Conservation (phyloP, 2,113 vertebrate species). For the Chinchilla lanigera region DNA sequence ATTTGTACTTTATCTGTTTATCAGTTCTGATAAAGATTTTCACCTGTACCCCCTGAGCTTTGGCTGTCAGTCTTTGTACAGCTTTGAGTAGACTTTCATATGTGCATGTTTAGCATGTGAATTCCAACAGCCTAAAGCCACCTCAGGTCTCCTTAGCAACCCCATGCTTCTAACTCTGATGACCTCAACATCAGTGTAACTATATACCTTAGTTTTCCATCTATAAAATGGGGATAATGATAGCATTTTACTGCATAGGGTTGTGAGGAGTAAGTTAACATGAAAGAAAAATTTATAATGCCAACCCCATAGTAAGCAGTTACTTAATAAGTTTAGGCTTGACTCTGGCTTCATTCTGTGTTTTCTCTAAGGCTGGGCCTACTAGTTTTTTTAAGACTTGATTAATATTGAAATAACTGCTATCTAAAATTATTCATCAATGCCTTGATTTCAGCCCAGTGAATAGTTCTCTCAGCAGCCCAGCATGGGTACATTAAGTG, state of each 20-base stretch:
- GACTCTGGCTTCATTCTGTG: background rate
- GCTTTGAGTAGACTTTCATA: background rate
- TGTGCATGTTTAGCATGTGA: background rate
- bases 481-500: background rate
- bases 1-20: constrained; percentile 16
- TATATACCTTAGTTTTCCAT: background rate
- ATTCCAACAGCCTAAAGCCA: background rate
- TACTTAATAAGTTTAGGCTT: constrained; percentile 1
- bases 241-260: background rate
- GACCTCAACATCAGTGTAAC: background rate
- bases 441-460: background rate
- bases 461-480: background rate
- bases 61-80: background rate
- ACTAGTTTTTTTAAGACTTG: constrained; percentile 24
- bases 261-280: constrained; percentile 8
- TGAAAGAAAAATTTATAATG: background rate
- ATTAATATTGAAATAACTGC: background rate
- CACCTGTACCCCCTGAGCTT: constrained; percentile 7
- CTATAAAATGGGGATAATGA: background rate
- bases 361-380: background rate
- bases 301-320: background rate
- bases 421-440: background rate
- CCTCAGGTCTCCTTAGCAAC: background rate
- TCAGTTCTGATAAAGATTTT: constrained; percentile 10
- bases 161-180: background rate